These are phyloP conservation scores for Acanthurus lineatus DNA, from an alignment of 2,797 vertebrate species.

Conservation along the genomic window DNA sequence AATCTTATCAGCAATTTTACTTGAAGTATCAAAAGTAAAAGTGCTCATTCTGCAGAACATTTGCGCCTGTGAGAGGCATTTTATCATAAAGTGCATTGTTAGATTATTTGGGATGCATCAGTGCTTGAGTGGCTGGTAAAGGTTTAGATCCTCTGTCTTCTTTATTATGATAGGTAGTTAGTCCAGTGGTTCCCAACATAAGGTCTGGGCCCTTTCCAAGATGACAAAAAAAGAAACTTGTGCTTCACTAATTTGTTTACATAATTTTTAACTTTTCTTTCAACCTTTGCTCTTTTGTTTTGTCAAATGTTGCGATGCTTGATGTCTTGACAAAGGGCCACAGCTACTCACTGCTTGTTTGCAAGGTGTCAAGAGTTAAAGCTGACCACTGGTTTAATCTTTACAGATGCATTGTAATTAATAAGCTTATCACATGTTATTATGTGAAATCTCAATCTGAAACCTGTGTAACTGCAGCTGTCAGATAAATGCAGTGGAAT, in stretches of 20 bases:
- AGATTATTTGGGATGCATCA: background rate
- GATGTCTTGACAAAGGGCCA: background rate
- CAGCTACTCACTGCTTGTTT: background rate
- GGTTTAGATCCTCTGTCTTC: too few relatives aligned
- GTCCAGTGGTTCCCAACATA: background rate
- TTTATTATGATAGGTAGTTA: background rate
- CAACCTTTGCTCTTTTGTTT: background rate
- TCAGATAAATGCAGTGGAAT: background rate
- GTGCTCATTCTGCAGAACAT: background rate
- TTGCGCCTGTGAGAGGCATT: background rate
- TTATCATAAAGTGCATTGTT: background rate
- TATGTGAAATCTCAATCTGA: background rate
- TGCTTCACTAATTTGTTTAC: too few relatives aligned
- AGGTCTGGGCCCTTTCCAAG: too few relatives aligned
- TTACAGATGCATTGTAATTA: background rate
- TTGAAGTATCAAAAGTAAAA: background rate
- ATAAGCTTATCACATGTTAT: background rate
- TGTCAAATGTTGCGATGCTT: background rate
- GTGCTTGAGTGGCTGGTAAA: background rate
- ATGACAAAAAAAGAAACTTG: background rate
- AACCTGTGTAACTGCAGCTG: slow-evolving; percentile 1
- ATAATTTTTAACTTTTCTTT: background rate
- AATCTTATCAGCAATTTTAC: background rate
- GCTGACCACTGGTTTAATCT: background rate
- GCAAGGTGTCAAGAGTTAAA: background rate